These are phyloP conservation scores for Tenebrosternarchus preto DNA, from an alignment of 2,113 vertebrate species.

Conservation along the genomic window DNA sequence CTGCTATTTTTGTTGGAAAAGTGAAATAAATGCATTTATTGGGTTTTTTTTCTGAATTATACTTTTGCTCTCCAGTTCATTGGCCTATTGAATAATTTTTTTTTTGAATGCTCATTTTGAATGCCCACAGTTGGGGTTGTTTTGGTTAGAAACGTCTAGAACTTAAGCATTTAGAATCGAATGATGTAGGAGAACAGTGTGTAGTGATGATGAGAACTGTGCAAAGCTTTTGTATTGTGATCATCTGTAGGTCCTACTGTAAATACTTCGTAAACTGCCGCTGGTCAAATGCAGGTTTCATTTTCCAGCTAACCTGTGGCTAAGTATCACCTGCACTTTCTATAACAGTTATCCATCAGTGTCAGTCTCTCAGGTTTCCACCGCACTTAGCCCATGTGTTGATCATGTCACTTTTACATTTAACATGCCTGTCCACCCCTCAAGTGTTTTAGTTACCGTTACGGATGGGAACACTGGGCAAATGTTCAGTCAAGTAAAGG, in stretches of 20 bases:
- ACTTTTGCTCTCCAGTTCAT: too few relatives aligned
- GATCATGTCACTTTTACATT: background rate
- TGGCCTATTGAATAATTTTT: too few relatives aligned
- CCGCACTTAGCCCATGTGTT: constrained; percentile 24
- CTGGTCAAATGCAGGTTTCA: constrained; percentile 3
- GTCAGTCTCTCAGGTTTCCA: constrained; percentile 23
- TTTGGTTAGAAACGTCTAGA: too few relatives aligned
- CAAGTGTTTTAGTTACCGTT: constrained; percentile 7
- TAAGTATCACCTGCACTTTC: constrained; percentile 20
- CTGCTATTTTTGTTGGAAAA: too few relatives aligned
- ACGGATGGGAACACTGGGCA: background rate
- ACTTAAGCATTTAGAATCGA: too few relatives aligned
- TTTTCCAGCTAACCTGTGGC: background rate
- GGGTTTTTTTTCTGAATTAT: too few relatives aligned
- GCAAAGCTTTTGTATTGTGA: too few relatives aligned
- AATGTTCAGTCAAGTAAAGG: background rate
- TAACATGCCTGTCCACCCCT: background rate
- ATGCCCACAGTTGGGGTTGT: too few relatives aligned
- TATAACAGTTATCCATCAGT: constrained; percentile 17
- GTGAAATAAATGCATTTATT: too few relatives aligned
- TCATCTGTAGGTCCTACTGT: background rate
- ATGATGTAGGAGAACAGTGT: too few relatives aligned
- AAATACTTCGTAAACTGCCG: constrained; percentile 1
- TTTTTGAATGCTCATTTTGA: too few relatives aligned
- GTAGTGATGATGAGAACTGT: background rate